Percentiles rank a stretch among this genome's conserved stretches.
Conservation (phyloP, 2,113 vertebrate genomes). For the Columba janthina region DNA sequence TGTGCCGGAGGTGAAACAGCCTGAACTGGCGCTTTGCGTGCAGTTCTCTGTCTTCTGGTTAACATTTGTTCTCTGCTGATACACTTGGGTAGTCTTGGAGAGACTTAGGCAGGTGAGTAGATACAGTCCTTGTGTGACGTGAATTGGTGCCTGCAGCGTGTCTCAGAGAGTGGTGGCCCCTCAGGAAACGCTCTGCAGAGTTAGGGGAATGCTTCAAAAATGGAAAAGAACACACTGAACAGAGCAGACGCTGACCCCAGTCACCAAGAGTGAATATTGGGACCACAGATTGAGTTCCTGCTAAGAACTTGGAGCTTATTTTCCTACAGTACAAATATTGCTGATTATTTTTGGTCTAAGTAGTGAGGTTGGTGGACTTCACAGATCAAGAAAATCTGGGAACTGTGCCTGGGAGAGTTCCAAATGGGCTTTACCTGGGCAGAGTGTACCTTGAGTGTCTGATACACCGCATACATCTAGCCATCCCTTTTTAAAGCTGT, state of each 20-base stretch:
- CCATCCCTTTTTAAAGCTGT: neutral
- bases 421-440: neutral
- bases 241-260: rapidly evolving
- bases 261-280: neutral
- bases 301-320: neutral
- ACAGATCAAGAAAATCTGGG: neutral
- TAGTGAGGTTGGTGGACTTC: neutral
- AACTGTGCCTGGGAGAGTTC: neutral
- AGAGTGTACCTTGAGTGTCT: neutral
- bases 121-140: rapidly evolving
- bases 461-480: neutral
- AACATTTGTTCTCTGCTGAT: neutral
- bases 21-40: rapidly evolving
- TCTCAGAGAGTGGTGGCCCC: too few species aligned
- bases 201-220: neutral
- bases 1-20: neutral
- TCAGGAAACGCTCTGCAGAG: neutral
- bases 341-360: neutral
- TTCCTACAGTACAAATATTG: neutral
- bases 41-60: neutral
- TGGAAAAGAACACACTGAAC: neutral
- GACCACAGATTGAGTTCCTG: neutral
- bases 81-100: neutral
- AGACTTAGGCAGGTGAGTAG: neutral
- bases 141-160: neutral